These are phyloP conservation scores for Cephonodes hylas DNA, from an alignment of 2,888 invertebrate genomes.

Conservation along the genomic window DNA sequence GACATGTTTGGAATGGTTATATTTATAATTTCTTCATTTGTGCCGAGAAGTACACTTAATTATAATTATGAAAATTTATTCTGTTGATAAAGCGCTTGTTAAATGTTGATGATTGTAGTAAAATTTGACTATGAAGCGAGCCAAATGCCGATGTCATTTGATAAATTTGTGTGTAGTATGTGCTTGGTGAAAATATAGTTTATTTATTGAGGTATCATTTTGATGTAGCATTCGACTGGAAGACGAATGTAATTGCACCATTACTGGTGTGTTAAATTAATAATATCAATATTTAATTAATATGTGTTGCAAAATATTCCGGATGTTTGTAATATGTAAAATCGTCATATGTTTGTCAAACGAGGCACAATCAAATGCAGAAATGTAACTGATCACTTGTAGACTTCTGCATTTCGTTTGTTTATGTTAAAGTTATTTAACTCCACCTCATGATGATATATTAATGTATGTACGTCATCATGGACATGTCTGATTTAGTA, in stretches of 20 bases:
- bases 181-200: not conserved
- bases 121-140: not conserved
- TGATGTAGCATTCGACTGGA: conserved; percentile 8
- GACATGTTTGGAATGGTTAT: not conserved
- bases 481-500: conserved; percentile 49
- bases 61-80: not conserved
- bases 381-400: conserved; percentile 26
- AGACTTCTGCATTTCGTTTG: conserved; percentile 23
- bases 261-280: conserved; percentile 12
- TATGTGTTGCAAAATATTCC: conserved; percentile 14
- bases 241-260: conserved; percentile 14
- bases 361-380: not conserved
- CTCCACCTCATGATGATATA: conserved; percentile 17
- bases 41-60: not conserved
- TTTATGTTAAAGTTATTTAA: conserved; percentile 14
- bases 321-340: not conserved
- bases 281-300: conserved; percentile 10
- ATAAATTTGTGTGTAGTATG: not conserved
- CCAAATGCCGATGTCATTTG: not conserved
- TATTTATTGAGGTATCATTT: not conserved
- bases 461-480: conserved; percentile 18
- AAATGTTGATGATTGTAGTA: not conserved
- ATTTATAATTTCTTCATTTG: not conserved
- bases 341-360: not conserved
- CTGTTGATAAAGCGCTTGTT: not conserved